Base-by-base conservation (phyloP, 2,888 invertebrate genomes). In the Pollenia amentaria region DNA sequence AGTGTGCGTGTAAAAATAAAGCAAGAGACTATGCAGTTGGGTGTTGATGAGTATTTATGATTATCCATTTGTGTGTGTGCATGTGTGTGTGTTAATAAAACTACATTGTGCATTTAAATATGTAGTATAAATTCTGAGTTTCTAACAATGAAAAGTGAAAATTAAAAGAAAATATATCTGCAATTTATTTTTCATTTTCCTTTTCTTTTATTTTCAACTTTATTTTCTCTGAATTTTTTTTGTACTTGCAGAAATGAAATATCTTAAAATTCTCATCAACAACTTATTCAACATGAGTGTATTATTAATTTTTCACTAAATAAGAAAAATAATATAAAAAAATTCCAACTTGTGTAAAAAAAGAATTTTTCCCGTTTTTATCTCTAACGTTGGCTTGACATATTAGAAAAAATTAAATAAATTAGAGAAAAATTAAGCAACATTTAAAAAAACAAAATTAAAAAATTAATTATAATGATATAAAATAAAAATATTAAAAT, bases 71-170 rank as follows among this genome's bases (percentile, higher is more conserved):
- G 14, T 7, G 18, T 12, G 53, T 18, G 38, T 18, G n/a, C n/a
- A 38, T 78, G 48, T 55, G 55, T 16, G 48, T 72, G 44, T 76
- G 62, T 46, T n/a, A 42, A 70, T 62, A 69, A 65, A 53, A 76
- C 38, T 21, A 64, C 16, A 57, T 67, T 82, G 67, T 77, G 62
- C 70, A 46, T 70, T 76, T 3, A 65, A 77, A 64, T 73, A 46
- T 78, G 67, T 57, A 73, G 42, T 67, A 53, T 12, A 44, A 60
- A 65, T 64, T 9, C 38, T 46, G 38, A 81, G 80, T 76, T 76
- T 51, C 57, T 80, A 76, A 85, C 80, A 80, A 80, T 77, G 57
- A 80, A 85, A 85, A 77, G 57, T 76, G 80, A 85, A 85, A 65
- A 55, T 69, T 72, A 70, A 21, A 67, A 44, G 2, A 76, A 51